Evolutionary conservation across 2,888 invertebrate species (phyloP).

Genomic region (Cotesia congregata): DNA sequence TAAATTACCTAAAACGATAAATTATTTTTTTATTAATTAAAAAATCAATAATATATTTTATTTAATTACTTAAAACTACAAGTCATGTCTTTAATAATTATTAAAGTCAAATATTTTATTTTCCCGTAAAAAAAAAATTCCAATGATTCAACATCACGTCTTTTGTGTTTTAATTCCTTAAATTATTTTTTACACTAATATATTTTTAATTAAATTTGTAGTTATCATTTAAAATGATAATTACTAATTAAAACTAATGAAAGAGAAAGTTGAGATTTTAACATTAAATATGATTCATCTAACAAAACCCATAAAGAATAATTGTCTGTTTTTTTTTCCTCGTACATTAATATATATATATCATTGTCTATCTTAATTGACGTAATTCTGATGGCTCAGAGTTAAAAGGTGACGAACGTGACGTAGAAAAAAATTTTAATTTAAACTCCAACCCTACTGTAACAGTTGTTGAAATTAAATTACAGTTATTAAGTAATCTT

Average conservation of each 20-base stretch:
- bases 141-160: too few species aligned
- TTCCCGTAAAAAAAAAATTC: too few species aligned
- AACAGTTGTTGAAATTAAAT: not conserved
- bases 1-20: slow-evolving; percentile 78
- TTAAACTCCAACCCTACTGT: not conserved
- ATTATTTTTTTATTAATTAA: slow-evolving; percentile 16
- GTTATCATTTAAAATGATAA: not conserved
- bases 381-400: slow-evolving; percentile 24
- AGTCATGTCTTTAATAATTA: too few species aligned
- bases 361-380: slow-evolving; percentile 34
- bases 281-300: not conserved
- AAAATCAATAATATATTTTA: too few species aligned
- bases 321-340: not conserved
- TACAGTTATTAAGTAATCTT: not conserved
- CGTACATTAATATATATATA: not conserved
- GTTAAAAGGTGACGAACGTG: slow-evolving; percentile 37
- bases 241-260: slow-evolving; percentile 25
- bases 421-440: slow-evolving; percentile 34
- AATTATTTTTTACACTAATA: not conserved
- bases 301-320: not conserved
- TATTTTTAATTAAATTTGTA: not conserved
- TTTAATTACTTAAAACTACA: too few species aligned
- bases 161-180: too few species aligned
- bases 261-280: not conserved
- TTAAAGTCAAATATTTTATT: too few species aligned